Base-by-base conservation (phyloP, 23 tunicate species). In the Ascidia mentula region DNA sequence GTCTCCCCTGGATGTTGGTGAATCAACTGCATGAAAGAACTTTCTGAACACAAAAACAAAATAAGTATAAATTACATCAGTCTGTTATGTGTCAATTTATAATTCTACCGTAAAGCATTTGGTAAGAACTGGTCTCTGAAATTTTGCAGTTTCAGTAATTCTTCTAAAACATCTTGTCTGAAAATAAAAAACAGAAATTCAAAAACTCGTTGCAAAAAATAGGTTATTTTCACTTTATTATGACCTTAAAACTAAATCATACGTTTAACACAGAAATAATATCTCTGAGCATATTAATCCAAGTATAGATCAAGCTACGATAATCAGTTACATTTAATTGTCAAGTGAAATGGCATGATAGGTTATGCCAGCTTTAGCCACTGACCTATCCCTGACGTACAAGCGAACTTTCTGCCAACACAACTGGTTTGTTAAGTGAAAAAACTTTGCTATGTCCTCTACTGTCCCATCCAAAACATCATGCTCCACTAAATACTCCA, bases 71-170 rank as follows among this genome's bases (percentile, higher is more conserved):
- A n/a, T n/a, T n/a, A n/a, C n/a, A n/a, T n/a, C n/a, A n/a, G n/a
- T n/a, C n/a, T n/a, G n/a, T n/a, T n/a, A n/a, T n/a, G 7, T 1
- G 7, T 53, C 22, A 36, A 53, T 15, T 9, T 12, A 76, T 40
- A 15, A 45, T 38, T 15, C 61, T 35, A 89, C 95, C 98, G 77
- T 17, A 96, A 53, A 20, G 97, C 93, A 69, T 93, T 88, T 30
- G 99, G 99, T 34, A 96, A 79, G 40, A 96, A 96, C 69, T 96
- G 99, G 39, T 89, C 85, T 78, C 88, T 91, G 82, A 83, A 96
- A 72, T 65, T 91, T 45, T 91, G 97, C 18, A 91, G 87, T 42
- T 83, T 84, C 0, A 88, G 70, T 39, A 96, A 6, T 76, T 89
- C 97, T 34, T 91, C 94, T 36, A 96, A 45, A n/a, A 96, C 88